Evolutionary conservation across 2,888 invertebrate genomes (phyloP).

Genomic region (Dilophus febrilis): DNA sequence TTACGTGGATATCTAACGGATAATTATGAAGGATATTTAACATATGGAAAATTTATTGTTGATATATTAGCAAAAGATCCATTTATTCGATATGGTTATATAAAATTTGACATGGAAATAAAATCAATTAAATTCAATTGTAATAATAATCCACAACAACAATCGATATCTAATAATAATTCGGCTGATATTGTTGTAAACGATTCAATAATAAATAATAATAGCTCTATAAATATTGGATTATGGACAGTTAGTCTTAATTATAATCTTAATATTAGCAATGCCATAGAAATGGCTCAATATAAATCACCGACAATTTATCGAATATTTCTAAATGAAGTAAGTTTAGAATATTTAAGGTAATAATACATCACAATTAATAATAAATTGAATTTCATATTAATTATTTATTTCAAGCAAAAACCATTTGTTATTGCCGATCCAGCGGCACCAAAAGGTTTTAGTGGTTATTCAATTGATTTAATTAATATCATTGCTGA

Average conservation of each 20-base stretch:
- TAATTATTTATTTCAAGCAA: slow-evolving; percentile 38
- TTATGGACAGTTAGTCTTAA: slow-evolving; percentile 63
- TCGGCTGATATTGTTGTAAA: slow-evolving; percentile 58
- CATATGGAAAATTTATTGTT: slow-evolving; percentile 49
- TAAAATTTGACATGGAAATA: slow-evolving; percentile 57
- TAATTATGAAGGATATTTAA: slow-evolving; percentile 46
- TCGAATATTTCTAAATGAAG: slow-evolving; percentile 68
- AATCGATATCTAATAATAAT: slow-evolving; percentile 34
- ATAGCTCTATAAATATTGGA: slow-evolving; percentile 49
- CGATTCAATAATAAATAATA: too few relatives aligned
- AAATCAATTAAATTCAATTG: slow-evolving; percentile 35
- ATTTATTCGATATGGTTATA: slow-evolving; percentile 52
- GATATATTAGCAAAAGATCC: slow-evolving; percentile 38
- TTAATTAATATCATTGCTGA: slow-evolving; percentile 73
- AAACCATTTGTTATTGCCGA: slow-evolving; percentile 66
- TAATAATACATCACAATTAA: too few relatives aligned
- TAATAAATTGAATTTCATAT: not conserved
- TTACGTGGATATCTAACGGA: slow-evolving; percentile 48
- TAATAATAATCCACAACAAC: too few relatives aligned
- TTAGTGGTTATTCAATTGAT: slow-evolving; percentile 86
- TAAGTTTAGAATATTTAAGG: slow-evolving; percentile 23
- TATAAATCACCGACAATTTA: slow-evolving; percentile 72
- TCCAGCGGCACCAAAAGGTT: slow-evolving; percentile 44
- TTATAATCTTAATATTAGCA: slow-evolving; percentile 43
- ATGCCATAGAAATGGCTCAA: slow-evolving; percentile 49